Evolutionary conservation across 2,113 vertebrate species (phyloP), one percentile per base, ranked within the genome.

Genomic region (Passer domesticus): DNA sequence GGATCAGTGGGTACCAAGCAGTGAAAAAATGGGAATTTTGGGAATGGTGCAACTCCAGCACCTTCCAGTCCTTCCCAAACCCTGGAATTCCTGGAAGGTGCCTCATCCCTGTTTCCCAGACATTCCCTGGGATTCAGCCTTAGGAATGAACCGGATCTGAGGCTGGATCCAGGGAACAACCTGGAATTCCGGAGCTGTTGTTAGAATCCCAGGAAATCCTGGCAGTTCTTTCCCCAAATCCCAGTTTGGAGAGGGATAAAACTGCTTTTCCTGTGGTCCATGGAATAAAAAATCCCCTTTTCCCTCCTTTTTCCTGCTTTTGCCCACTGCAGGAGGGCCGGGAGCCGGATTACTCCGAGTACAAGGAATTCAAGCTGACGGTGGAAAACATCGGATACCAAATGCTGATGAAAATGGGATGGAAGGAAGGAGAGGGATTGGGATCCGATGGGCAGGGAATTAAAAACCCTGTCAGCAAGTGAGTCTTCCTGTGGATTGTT

Each of bases 321-420:
- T 44, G 15, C 21, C n/a, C 13, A 24, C 75, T 78, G 53, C 98
- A 99, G 99, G 99, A 99, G 91, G 99, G 99, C 47, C 98, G 99
- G 1, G 99, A 99, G 66, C 99, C 99, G 1, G 99, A 99, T 97
- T 99, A 99, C 94, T 99, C 99, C 0, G 99, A 99, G 94, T 99
- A 99, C 96, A 99, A 99, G 95, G 99, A 99, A 92, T 99, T 99
- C 97, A 99, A 99, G 94, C 96, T 99, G 97, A 99, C 99, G 0
- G 99, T 99, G 96, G 99, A 99, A 95, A 99, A 99, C 97, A 99
- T 99, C 6, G 99, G 99, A 79, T 99, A 99, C 97, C 98, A 99
- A 83, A 99, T 99, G 99, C 98, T 99, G 41, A 99, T 99, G 99
- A 99, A 99, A 96, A 99, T 99, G 99, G 99, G 99, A 90, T 99